These are phyloP conservation scores for Eutolmus rufibarbis DNA, from an alignment of 2,888 invertebrate genomes.

Conservation along the genomic window DNA sequence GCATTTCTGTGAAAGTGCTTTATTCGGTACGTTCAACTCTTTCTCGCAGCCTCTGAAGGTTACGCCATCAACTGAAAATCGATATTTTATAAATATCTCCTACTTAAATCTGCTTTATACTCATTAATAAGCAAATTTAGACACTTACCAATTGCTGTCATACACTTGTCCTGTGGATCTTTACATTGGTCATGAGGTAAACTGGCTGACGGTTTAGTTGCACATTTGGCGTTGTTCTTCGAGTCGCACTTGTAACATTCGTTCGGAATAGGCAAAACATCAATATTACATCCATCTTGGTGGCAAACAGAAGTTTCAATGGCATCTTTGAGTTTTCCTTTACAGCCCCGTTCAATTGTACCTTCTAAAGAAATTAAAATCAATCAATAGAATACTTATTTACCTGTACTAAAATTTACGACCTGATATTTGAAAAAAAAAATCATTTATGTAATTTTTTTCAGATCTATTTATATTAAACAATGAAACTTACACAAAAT, in stretches of 20 bases:
- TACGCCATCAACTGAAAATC: neutral
- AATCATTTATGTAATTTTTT: too few relatives aligned
- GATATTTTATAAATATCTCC: neutral
- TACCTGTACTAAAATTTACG: too few relatives aligned
- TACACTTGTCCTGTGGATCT: neutral
- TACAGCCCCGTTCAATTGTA: constrained; percentile 47
- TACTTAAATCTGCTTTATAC: too few relatives aligned
- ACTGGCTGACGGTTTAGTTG: neutral
- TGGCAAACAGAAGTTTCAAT: neutral
- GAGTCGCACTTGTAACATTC: constrained; percentile 40
- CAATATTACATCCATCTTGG: neutral
- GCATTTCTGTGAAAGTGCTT: neutral
- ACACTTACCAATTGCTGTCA: neutral
- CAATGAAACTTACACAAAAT: too few relatives aligned
- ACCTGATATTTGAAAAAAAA: too few relatives aligned
- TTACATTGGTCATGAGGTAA: neutral
- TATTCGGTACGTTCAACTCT: neutral
- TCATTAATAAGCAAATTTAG: neutral
- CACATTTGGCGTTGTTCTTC: constrained; percentile 27
- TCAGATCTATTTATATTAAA: too few relatives aligned
- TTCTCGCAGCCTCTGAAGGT: neutral
- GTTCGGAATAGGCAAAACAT: neutral
- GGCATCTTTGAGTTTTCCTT: neutral
- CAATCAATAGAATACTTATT: too few relatives aligned
- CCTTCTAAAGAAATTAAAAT: constrained; percentile 48